Conservation (phyloP, 2,113 vertebrate species). For the Xyrauchen texanus region DNA sequence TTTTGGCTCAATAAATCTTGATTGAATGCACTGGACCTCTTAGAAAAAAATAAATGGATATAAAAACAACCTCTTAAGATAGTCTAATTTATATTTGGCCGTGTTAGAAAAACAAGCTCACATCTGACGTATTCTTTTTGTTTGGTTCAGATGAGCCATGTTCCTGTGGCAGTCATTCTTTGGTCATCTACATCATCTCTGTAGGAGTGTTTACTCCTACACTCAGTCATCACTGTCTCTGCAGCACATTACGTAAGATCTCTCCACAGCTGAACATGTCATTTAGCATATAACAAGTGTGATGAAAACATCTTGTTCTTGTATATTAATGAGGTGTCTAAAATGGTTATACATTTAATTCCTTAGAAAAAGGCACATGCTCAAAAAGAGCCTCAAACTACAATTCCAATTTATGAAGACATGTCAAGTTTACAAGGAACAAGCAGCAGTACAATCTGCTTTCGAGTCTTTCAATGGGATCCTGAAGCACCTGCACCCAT, state of each 20-base stretch:
- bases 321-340: no score
- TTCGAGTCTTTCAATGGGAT: no score
- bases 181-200: constrained; percentile 58
- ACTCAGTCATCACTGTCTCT: constrained; percentile 49
- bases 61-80: no score
- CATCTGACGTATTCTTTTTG: not conserved
- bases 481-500: no score
- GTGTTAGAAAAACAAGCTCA: not conserved
- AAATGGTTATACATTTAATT: no score
- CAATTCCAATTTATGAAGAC: constrained; percentile 24
- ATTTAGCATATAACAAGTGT: no score
- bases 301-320: not conserved
- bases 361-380: not conserved
- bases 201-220: constrained; percentile 50
- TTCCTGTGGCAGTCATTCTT: constrained; percentile 55
- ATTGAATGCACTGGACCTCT: no score
- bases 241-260: constrained; percentile 60
- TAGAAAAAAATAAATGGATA: no score
- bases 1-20: no score
- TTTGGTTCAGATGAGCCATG: constrained; percentile 48
- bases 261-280: not conserved
- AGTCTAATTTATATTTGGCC: not conserved
- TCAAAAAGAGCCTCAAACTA: not conserved
- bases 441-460: no score
- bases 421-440: not conserved